These are phyloP conservation scores for Pteruthius melanotis DNA, from an alignment of 2,113 vertebrate genomes.

Conservation along the genomic window DNA sequence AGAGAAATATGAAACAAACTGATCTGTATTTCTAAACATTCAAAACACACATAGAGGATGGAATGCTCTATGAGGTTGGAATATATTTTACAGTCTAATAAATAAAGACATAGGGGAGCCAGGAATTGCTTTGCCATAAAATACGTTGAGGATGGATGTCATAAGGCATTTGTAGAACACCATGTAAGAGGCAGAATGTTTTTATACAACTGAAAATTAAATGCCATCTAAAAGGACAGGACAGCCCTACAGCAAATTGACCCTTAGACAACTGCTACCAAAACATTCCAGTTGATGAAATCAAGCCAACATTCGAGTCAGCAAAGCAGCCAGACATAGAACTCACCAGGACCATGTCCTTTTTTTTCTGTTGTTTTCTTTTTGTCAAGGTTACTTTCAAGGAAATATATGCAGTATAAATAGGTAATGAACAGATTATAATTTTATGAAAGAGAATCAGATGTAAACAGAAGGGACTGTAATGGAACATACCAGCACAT, in stretches of 20 bases:
- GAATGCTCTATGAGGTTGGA: no score
- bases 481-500: not conserved
- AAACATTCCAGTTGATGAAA: not conserved
- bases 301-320: not conserved
- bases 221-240: slow-evolving; percentile 29
- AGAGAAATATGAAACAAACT: not conserved
- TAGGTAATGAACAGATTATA: not conserved
- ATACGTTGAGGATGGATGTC: not conserved
- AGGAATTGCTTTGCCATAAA: not conserved
- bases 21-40: not conserved
- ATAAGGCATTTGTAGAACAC: slow-evolving; percentile 6
- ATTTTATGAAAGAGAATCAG: not conserved
- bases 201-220: slow-evolving; percentile 4
- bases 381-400: not conserved
- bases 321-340: not conserved
- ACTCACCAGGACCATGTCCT: not conserved
- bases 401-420: not conserved
- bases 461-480: not conserved
- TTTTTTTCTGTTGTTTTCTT: not conserved
- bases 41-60: not conserved
- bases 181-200: not conserved
- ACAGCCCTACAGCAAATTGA: not conserved
- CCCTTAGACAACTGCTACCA: not conserved
- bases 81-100: not conserved
- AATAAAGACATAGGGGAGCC: not conserved